phyloP scores from a whole-genome alignment of 2,888 invertebrate species.

The Ditula angustiorana region DNA sequence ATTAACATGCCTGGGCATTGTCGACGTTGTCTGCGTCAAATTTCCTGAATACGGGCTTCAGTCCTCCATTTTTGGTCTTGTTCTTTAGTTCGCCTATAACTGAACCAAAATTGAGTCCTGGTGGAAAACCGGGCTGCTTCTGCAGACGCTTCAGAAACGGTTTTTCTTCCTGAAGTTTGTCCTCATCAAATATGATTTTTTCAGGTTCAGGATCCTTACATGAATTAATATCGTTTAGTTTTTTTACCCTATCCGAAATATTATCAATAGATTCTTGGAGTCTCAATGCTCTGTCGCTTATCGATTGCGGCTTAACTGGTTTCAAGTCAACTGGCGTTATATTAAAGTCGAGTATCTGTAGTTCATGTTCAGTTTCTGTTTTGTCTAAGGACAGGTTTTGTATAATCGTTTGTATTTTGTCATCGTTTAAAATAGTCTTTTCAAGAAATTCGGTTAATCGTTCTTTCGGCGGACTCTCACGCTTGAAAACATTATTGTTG shows the following conservation, averaged over 20 bases:
- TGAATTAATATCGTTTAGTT: conserved; percentile 49
- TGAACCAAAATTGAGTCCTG: conserved; percentile 75
- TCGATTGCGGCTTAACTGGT: conserved; percentile 49
- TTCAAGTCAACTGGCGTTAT: conserved; percentile 48
- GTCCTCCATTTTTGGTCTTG: conserved; percentile 72
- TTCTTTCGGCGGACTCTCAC: conserved; percentile 79
- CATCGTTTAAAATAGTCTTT: conserved; percentile 77
- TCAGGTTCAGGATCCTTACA: conserved; percentile 26
- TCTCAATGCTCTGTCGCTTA: conserved; percentile 59
- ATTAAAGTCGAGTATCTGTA: conserved; percentile 46
- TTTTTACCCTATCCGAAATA: conserved; percentile 61
- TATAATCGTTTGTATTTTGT: conserved; percentile 77
- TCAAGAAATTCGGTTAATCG: conserved; percentile 75
- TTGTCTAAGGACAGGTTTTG: conserved; percentile 75
- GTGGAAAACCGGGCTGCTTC: conserved; percentile 69
- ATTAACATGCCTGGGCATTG: conserved; percentile 67
- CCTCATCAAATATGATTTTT: conserved; percentile 35
- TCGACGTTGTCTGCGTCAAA: conserved; percentile 69
- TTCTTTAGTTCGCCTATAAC: conserved; percentile 78
- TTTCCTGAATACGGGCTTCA: conserved; percentile 79
- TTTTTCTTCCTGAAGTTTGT: conserved; percentile 52
- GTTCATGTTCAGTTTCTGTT: conserved; percentile 53
- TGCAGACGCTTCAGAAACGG: conserved; percentile 67
- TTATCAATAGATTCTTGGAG: conserved; percentile 62
- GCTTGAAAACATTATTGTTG: conserved; percentile 54